phyloP scores from a whole-genome alignment of 2,113 vertebrate genomes.

The Aptenodytes patagonicus region DNA sequence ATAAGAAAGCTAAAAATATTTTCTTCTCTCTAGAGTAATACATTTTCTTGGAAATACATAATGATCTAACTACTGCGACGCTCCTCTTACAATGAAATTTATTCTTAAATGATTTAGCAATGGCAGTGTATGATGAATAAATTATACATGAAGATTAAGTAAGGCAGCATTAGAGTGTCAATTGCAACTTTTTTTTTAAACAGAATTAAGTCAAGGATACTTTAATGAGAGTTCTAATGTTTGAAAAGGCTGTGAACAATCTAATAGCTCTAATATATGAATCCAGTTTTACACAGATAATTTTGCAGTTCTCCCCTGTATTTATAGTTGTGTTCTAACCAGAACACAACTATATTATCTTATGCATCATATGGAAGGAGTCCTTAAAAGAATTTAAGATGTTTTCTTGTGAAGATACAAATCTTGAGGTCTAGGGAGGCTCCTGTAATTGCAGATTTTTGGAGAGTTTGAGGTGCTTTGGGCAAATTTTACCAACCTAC shows the following conservation, averaged over 20 bases:
- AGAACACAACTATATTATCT: background rate
- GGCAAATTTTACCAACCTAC: background rate
- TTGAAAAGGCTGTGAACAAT: slow-evolving; percentile 27
- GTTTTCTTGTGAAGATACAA: background rate
- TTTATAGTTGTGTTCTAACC: background rate
- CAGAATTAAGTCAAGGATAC: slow-evolving; percentile 34
- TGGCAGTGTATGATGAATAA: slow-evolving; percentile 62
- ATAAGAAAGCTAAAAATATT: slow-evolving; percentile 42
- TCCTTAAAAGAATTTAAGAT: background rate
- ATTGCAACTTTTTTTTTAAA: slow-evolving; percentile 41
- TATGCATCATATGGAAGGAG: background rate
- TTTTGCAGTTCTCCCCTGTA: background rate
- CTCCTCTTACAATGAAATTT: slow-evolving; percentile 66
- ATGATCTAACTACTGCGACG: slow-evolving; percentile 34
- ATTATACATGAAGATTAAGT: slow-evolving; percentile 76
- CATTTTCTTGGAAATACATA: slow-evolving; percentile 52
- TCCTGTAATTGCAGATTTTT: background rate
- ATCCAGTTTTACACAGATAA: slow-evolving; percentile 32
- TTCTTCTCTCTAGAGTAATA: background rate
- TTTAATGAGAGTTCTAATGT: slow-evolving; percentile 34
- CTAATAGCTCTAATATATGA: slow-evolving; percentile 21
- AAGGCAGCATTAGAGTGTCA: slow-evolving; percentile 56
- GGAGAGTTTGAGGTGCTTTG: background rate
- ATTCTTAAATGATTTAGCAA: slow-evolving; percentile 75
- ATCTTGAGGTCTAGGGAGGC: background rate